Conservation (phyloP, 2,797 vertebrate species). For the Furcifer pardalis region DNA sequence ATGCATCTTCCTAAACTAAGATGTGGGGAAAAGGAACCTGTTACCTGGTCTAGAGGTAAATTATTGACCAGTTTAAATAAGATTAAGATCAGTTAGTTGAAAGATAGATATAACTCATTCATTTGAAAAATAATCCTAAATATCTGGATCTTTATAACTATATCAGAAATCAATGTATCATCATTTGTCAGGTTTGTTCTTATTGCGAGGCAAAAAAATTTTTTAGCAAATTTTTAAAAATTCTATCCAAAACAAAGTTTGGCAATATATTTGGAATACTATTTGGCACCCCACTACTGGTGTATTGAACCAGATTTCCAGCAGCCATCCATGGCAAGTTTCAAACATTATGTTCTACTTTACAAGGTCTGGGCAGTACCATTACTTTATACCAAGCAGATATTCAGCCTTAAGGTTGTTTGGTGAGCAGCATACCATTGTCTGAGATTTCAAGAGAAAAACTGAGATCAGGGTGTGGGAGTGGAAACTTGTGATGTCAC, state of each 20-base stretch:
- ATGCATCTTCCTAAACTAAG: background rate
- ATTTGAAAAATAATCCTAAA: background rate
- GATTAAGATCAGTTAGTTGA: background rate
- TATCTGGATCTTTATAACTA: background rate
- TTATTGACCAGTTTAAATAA: background rate
- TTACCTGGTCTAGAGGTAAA: background rate
- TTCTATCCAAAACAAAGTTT: background rate
- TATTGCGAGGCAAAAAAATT: background rate
- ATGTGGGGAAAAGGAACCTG: slow-evolving; percentile 8
- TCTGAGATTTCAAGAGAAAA: too few species aligned
- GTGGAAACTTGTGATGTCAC: too few species aligned
- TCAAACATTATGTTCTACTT: background rate
- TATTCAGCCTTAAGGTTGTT: background rate
- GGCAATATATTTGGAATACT: background rate
- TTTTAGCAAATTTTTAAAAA: background rate
- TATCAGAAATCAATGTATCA: background rate
- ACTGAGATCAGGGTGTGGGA: too few species aligned
- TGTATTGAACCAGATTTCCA: background rate
- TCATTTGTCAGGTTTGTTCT: background rate
- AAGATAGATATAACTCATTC: background rate
- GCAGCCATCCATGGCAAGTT: background rate
- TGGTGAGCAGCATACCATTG: too few species aligned
- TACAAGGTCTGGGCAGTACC: background rate
- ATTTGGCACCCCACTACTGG: too few species aligned
- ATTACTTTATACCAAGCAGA: background rate